phyloP scores from a whole-genome alignment of 2,113 vertebrate genomes.

The Pedetes capensis region DNA sequence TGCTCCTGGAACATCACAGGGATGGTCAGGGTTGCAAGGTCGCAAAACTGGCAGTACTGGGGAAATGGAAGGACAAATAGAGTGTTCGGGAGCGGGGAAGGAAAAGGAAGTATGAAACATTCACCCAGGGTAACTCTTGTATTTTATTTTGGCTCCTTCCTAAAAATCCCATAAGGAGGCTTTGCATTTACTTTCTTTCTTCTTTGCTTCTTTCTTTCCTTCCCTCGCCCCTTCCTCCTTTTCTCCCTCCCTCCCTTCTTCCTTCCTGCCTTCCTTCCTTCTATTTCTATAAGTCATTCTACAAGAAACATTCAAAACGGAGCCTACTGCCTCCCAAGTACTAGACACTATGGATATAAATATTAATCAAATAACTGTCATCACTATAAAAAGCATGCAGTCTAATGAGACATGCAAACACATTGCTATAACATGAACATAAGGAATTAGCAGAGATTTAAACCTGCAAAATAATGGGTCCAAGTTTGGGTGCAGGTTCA shows the following conservation, averaged over 20 bases:
- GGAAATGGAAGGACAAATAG: not conserved
- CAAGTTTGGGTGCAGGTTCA: too few species aligned
- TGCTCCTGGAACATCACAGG: not conserved
- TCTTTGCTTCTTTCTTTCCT: not conserved
- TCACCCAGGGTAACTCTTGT: not conserved
- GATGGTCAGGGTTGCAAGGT: not conserved
- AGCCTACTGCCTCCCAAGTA: not conserved
- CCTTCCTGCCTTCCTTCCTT: not conserved
- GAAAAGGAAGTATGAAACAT: not conserved
- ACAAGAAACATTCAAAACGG: conserved; percentile 8
- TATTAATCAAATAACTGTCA: not conserved
- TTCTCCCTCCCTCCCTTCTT: accelerated
- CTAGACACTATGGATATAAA: not conserved
- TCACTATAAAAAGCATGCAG: not conserved
- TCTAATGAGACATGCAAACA: not conserved
- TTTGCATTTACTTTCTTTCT: not conserved
- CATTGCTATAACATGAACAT: not conserved
- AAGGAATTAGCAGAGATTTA: too few species aligned
- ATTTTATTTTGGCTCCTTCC: not conserved
- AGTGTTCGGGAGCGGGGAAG: not conserved
- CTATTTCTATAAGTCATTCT: not conserved
- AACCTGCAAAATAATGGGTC: too few species aligned
- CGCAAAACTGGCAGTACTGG: not conserved
- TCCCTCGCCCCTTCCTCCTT: too few species aligned
- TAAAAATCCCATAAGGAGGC: accelerated